These are phyloP conservation scores for Echinops telfairi DNA, from an alignment of 2,113 vertebrate genomes.

Conservation along the genomic window DNA sequence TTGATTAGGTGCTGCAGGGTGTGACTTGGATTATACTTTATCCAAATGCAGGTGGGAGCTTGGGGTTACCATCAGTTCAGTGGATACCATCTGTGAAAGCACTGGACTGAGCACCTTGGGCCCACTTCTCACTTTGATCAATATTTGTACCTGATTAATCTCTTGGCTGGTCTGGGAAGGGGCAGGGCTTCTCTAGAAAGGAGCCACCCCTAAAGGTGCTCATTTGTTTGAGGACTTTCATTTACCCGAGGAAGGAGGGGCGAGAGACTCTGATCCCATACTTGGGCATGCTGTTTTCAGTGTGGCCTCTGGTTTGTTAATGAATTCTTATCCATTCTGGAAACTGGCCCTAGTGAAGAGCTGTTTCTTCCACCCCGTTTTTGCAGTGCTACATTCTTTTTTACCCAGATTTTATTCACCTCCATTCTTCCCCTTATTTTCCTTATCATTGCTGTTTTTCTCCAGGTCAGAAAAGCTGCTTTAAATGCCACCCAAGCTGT, in stretches of 20 bases:
- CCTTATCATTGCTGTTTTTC: slow-evolving; percentile 37
- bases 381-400: neutral
- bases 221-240: neutral
- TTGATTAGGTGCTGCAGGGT: neutral
- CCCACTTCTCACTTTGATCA: neutral
- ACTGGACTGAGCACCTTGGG: too few species aligned
- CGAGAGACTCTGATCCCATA: neutral
- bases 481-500: slow-evolving; percentile 92
- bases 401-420: neutral
- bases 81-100: neutral
- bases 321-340: accelerated
- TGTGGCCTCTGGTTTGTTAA: neutral
- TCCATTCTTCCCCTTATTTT: too few species aligned
- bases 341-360: neutral
- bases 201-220: neutral
- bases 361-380: neutral
- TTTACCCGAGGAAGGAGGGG: neutral
- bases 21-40: neutral
- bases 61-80: accelerated
- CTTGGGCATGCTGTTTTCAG: accelerated
- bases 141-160: neutral
- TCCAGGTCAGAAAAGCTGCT: slow-evolving; percentile 91
- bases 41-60: too few species aligned
- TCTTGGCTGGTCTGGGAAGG: neutral
- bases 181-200: too few species aligned